Evolutionary conservation across 2,113 vertebrate genomes (phyloP).

Genomic region (Pimephales promelas): DNA sequence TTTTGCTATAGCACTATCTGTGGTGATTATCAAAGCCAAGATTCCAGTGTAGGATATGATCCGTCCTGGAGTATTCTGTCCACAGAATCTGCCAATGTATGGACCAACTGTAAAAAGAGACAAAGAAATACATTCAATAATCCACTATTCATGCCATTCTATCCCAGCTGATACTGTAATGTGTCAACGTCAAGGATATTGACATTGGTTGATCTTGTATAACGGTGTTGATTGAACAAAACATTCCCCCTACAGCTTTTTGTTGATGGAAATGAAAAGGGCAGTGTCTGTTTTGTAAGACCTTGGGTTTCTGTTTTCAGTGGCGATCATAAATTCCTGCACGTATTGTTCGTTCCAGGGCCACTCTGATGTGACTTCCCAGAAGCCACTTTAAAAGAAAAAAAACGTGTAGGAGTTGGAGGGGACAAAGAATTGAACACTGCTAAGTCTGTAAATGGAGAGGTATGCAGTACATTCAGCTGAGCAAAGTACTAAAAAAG

Average conservation of each 20-base stretch:
- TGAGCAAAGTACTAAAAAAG: slow-evolving; percentile 29
- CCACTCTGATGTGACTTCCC: slow-evolving; percentile 49
- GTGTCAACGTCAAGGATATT: neutral
- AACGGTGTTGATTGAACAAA: slow-evolving; percentile 47
- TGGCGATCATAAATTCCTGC: slow-evolving; percentile 68
- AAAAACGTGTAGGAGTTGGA: slow-evolving; percentile 27
- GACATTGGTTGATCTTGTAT: slow-evolving; percentile 30
- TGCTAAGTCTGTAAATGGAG: slow-evolving; percentile 60
- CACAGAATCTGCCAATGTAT: slow-evolving; percentile 93
- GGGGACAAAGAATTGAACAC: slow-evolving; percentile 35
- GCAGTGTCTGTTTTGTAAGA: slow-evolving; percentile 45
- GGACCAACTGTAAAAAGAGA: slow-evolving; percentile 84
- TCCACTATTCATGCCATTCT: neutral
- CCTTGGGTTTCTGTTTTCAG: slow-evolving; percentile 55
- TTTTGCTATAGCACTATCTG: slow-evolving; percentile 97
- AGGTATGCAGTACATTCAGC: slow-evolving; percentile 48
- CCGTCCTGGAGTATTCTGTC: slow-evolving; percentile 91
- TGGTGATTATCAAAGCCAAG: slow-evolving; percentile 93
- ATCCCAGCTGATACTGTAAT: neutral
- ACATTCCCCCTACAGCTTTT: slow-evolving; percentile 53
- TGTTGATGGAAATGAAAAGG: slow-evolving; percentile 49
- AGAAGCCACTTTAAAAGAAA: slow-evolving; percentile 40
- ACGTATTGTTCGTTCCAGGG: slow-evolving; percentile 43
- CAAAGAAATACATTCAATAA: neutral
- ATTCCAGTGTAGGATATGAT: slow-evolving; percentile 93